phyloP scores from a whole-genome alignment of 2,113 vertebrate species.

The Albula glossodonta region DNA sequence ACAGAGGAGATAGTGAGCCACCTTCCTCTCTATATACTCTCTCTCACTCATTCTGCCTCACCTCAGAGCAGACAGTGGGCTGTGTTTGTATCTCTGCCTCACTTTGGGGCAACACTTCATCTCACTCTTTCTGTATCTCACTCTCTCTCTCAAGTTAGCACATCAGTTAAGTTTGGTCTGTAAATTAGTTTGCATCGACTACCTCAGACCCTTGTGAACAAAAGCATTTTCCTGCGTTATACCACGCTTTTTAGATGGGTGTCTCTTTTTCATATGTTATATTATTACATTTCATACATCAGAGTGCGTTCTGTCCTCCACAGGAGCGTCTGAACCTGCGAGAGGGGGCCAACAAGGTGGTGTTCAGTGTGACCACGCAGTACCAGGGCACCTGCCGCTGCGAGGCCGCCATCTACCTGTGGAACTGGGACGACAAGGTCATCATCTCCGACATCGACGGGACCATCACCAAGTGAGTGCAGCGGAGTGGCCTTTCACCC shows the following conservation, averaged over 20 bases:
- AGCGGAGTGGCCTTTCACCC: background rate
- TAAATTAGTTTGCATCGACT: no score
- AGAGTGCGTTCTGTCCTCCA: background rate
- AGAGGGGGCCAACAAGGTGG: conserved; percentile 85
- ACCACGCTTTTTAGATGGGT: no score
- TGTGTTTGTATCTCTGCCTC: no score
- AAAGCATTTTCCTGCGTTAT: no score
- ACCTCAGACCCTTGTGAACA: no score
- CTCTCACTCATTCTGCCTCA: no score
- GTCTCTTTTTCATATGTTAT: no score
- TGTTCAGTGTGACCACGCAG: conserved; percentile 92
- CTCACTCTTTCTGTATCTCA: no score
- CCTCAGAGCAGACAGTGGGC: no score
- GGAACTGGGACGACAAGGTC: conserved; percentile 90
- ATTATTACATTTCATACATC: background rate
- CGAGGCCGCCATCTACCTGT: conserved; percentile 89
- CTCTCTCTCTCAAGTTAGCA: no score
- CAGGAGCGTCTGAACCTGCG: conserved; percentile 82
- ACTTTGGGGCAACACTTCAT: no score
- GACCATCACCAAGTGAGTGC: conserved; percentile 90
- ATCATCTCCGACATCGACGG: conserved; percentile 95
- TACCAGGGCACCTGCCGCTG: conserved; percentile 95
- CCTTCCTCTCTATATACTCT: background rate
- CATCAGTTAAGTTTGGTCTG: no score
- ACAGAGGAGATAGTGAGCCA: conserved; percentile 59